Evolutionary conservation across 2,888 invertebrate genomes (phyloP), one percentile per base, ranked within the genome.

Genomic region (Aethes cnicana): DNA sequence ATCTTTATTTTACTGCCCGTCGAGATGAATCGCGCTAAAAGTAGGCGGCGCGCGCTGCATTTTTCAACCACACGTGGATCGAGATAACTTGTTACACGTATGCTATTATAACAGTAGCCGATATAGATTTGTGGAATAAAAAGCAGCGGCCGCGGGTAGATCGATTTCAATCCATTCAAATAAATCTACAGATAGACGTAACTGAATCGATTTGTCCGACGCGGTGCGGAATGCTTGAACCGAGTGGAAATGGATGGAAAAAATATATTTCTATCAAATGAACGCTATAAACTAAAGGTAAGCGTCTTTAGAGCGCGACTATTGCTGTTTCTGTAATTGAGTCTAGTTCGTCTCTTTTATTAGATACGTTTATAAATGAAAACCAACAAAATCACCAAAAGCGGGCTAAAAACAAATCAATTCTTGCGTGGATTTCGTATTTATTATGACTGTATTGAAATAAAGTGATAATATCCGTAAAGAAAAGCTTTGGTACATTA

Each of bases 1-100:
- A 81, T 82, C 79, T 84, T 84, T 77, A 77, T 80, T 82, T 83
- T 77, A 83, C 71, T 73, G 73, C 71, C 69, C 56, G 63, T 64
- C 64, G 64, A 72, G 68, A 75, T 73, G 71, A 72, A 77, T 73
- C 70, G 63, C 62, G 59, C 60, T 58, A 57, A 50, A 56, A 67
- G 57, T 59, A 58, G 54, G 59, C 57, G 59, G 56, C 61, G 62
- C 64, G 63, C 56, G 61, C 56, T 59, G 62, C 61, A 63, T 63
- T 47, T n/a, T n/a, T n/a, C n/a, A n/a, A n/a, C n/a, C n/a, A n/a
- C n/a, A n/a, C n/a, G 14, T 32, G 8, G 16, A 32, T 32, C 14
- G 16, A 32, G 8, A 8, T 3, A n/a, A 17, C 9, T 9, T 4
- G 17, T 33, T 17, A 17, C 9, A 28, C 12, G 28, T 12, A 9